Evolutionary conservation across 1,140 invertebrate species (phyloP).

Genomic region (Lordiphosa mommai): DNA sequence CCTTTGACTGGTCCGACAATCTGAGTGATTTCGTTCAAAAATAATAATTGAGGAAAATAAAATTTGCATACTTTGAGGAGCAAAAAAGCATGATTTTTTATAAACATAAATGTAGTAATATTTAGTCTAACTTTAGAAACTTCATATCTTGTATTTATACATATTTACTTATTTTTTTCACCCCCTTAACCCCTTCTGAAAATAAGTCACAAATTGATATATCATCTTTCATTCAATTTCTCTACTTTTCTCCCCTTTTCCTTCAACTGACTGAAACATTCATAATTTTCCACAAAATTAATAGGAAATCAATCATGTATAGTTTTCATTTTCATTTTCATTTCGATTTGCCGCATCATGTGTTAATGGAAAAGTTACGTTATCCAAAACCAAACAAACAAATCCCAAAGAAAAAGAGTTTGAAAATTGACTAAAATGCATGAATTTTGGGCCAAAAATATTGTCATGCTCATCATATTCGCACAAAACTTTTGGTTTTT

Average conservation of each 20-base stretch:
- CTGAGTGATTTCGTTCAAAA: no score
- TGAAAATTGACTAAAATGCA: slow-evolving; percentile 26
- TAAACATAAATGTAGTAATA: no score
- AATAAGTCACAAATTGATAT: slow-evolving; percentile 14
- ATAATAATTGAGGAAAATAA: no score
- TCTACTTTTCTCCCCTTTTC: background rate
- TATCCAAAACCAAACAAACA: background rate
- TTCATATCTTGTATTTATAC: no score
- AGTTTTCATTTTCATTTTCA: slow-evolving; percentile 49
- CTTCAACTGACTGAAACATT: slow-evolving; percentile 23
- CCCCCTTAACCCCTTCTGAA: no score
- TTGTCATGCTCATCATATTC: slow-evolving; percentile 57
- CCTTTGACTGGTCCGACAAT: no score
- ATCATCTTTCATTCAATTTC: slow-evolving; percentile 39
- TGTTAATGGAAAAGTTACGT: slow-evolving; percentile 65
- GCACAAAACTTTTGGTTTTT: slow-evolving; percentile 20
- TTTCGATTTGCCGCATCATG: slow-evolving; percentile 49
- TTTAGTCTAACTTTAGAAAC: no score
- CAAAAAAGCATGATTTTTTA: no score
- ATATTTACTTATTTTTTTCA: no score
- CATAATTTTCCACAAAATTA: slow-evolving; percentile 63
- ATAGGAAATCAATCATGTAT: slow-evolving; percentile 72
- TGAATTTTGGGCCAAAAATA: slow-evolving; percentile 21
- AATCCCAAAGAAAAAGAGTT: slow-evolving; percentile 24
- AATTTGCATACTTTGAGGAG: no score